Percentiles rank a stretch among this genome's conserved stretches.
phyloP scores from a whole-genome alignment of 2,113 vertebrate species.

The Eudorcas thomsonii region DNA sequence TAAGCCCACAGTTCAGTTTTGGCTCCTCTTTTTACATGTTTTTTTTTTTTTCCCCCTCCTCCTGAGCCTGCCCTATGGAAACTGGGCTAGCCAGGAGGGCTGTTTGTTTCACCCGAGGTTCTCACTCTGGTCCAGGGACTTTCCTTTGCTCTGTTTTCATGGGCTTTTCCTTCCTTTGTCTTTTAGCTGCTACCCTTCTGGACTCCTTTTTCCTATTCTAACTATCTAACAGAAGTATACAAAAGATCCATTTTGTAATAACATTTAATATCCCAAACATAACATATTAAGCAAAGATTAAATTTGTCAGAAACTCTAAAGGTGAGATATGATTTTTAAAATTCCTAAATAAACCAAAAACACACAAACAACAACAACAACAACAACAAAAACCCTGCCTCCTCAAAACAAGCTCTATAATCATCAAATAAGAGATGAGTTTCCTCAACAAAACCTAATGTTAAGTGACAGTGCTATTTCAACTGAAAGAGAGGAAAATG shows the following conservation, averaged over 20 bases:
- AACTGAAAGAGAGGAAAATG: neutral
- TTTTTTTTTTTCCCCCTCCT: neutral
- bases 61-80: neutral
- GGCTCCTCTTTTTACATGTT: neutral
- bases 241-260: neutral
- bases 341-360: neutral
- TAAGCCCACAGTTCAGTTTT: neutral
- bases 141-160: neutral
- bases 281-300: neutral
- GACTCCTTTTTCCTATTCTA: neutral
- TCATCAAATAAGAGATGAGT: neutral
- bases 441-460: neutral
- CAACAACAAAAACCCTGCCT: neutral
- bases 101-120: neutral
- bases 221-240: neutral
- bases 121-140: neutral
- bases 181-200: neutral
- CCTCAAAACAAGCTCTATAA: neutral
- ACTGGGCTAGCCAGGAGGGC: neutral
- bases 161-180: neutral
- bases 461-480: neutral
- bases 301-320: neutral
- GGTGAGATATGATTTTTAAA: neutral
- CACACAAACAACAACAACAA: no score
- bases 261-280: neutral